Conservation (phyloP, 2,113 vertebrate genomes). For the Tragelaphus buxtoni region DNA sequence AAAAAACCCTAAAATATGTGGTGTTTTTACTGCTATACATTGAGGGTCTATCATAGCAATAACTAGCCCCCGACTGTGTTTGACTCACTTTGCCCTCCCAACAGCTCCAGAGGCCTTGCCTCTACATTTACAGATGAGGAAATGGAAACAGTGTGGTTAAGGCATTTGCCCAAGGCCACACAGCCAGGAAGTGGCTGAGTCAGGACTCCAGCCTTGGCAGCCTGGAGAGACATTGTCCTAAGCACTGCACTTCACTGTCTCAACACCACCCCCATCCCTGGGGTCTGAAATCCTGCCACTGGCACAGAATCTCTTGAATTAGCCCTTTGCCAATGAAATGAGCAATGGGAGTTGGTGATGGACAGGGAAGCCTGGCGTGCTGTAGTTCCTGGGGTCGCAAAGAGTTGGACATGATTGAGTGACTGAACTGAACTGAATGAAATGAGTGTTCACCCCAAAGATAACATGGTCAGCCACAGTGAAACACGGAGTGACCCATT, state of each 20-base stretch:
- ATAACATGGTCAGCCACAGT: neutral
- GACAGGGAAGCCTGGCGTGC: neutral
- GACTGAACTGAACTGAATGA: neutral
- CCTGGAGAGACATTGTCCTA: neutral
- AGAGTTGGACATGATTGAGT: neutral
- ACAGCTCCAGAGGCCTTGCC: neutral
- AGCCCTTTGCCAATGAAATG: neutral
- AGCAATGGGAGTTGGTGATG: neutral
- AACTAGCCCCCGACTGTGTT: neutral
- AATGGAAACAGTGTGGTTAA: neutral
- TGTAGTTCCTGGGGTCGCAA: neutral
- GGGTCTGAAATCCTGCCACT: neutral
- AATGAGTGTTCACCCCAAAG: neutral
- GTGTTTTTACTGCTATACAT: neutral
- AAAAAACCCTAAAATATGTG: neutral
- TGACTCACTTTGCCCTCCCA: neutral
- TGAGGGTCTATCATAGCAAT: neutral
- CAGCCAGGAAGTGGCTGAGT: neutral
- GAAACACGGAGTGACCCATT: neutral
- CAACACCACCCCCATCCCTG: neutral
- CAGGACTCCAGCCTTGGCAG: neutral
- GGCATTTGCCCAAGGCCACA: neutral
- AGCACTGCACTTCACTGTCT: neutral
- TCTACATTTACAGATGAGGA: neutral
- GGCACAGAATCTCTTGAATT: neutral